A percentile compares a stretch with the other conserved stretches of the same genome.
Conservation (phyloP, 2,888 invertebrate species). For the Ommatoiulus sabulosus region DNA sequence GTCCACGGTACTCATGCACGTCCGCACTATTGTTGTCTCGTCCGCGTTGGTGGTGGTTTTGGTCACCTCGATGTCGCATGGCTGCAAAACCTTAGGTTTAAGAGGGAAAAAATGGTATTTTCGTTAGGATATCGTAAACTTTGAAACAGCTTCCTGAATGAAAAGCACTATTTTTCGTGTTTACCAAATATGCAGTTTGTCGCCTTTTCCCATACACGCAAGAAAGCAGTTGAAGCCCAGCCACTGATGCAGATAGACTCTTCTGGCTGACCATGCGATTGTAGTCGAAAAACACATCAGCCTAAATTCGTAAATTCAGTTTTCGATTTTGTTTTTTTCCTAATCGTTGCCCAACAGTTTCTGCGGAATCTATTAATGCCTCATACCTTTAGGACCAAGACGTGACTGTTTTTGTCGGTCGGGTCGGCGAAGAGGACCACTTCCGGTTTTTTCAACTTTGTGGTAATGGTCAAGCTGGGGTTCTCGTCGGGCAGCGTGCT, state of each 20-base stretch:
- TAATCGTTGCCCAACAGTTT: not conserved
- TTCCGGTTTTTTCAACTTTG: conserved; percentile 82
- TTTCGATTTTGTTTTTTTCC: conserved; percentile 47
- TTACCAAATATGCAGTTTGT: conserved; percentile 64
- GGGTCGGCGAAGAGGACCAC: conserved; percentile 77
- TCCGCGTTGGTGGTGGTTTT: conserved; percentile 71
- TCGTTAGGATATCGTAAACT: too few species aligned
- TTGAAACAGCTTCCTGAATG: too few species aligned
- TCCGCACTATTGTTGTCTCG: conserved; percentile 76
- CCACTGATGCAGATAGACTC: conserved; percentile 75
- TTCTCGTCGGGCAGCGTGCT: conserved; percentile 68
- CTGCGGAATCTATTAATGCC: not conserved
- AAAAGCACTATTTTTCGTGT: not conserved
- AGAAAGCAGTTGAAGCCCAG: conserved; percentile 75
- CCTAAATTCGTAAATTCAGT: conserved; percentile 62
- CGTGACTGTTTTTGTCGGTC: conserved; percentile 70
- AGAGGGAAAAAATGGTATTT: not conserved
- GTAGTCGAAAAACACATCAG: conserved; percentile 79
- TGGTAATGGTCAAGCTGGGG: conserved; percentile 75
- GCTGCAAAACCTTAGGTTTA: conserved; percentile 65
- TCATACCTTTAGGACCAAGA: conserved; percentile 74
- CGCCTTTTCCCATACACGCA: conserved; percentile 70
- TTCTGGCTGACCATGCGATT: conserved; percentile 74
- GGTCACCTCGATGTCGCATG: conserved; percentile 66
- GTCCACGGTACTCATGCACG: conserved; percentile 77